Base-by-base conservation (phyloP, 2,888 invertebrate genomes). In the Hanleya hanleyi region DNA sequence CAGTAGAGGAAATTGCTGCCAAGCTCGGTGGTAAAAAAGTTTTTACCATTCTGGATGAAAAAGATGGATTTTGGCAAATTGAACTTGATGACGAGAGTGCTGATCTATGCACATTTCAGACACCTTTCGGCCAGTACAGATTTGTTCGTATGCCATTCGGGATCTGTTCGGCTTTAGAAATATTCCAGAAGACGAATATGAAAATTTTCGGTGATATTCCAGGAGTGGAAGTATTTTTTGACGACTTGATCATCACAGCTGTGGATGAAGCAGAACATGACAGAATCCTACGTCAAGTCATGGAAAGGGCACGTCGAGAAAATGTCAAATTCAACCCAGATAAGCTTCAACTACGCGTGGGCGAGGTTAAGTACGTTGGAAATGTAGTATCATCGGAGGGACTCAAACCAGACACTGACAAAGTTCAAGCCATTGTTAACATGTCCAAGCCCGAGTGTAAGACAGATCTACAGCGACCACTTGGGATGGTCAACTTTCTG, bases 21-120 rank as follows among this genome's bases (percentile, higher is more conserved):
- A 38, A 69, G 47, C 57, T 78, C 22, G 41, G 26, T 62, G 78
- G 81, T 29, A 76, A 71, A 33, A 77, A 61, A 37, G 32, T 70
- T 12, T 78, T 77, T 51, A 71, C 72, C n/a, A 74, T 73, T 15
- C 47, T 76, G 9, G 77, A 81, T 51, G 72, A 72, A 62, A 75
- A 74, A 49, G 67, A 75, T 65, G 77, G 74, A n/a, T 81, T 70
- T 37, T 79, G 75, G 72, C 77, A 78, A 32, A 68, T 79, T 12
- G 70, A 67, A 49, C 69, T 82, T 7, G 69, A 65, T 41, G 71
- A 74, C 5, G 69, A 78, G 38, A 76, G 74, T 33, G n/a, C n/a
- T n/a, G n/a, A n/a, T n/a, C n/a, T n/a, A n/a, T n/a, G 74, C 51
- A 81, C 79, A 38, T 81, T 80, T 41, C 71, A 79, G 64, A 78